Evolutionary conservation across 2,113 vertebrate species (phyloP).

Genomic region (Emydocephalus ijimae): DNA sequence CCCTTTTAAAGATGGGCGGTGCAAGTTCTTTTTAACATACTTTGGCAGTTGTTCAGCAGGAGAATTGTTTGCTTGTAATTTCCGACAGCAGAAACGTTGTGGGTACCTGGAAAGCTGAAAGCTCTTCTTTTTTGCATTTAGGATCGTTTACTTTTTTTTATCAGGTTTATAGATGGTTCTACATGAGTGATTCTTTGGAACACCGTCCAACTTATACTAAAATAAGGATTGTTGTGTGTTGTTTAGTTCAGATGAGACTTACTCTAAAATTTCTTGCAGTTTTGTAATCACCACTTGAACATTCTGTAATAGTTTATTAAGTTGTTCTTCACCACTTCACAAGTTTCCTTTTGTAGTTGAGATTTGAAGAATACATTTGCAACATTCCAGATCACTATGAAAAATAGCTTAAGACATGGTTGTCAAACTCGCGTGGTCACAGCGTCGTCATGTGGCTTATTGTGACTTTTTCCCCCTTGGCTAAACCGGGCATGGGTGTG

Average conservation of each 20-base stretch:
- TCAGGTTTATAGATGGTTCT: neutral
- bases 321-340: neutral
- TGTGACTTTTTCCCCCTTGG: too few relatives aligned
- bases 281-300: neutral
- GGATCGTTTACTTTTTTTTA: neutral
- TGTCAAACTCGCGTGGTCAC: too few relatives aligned
- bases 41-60: slow-evolving; percentile 42
- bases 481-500: too few relatives aligned
- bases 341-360: neutral
- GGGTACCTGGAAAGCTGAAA: slow-evolving; percentile 7
- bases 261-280: neutral
- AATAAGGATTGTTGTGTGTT: neutral
- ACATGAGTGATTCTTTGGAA: neutral
- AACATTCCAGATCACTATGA: neutral
- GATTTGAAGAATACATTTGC: neutral
- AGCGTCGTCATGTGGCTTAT: too few relatives aligned
- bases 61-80: slow-evolving; percentile 48
- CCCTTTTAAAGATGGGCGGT: slow-evolving; percentile 32
- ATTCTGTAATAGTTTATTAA: neutral
- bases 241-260: neutral
- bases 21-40: slow-evolving; percentile 23
- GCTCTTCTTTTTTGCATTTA: neutral
- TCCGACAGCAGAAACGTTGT: slow-evolving; percentile 33
- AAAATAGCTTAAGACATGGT: neutral
- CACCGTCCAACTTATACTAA: neutral